Conservation (phyloP, 2,113 vertebrate genomes). For the Nycticryphes semicollaris region DNA sequence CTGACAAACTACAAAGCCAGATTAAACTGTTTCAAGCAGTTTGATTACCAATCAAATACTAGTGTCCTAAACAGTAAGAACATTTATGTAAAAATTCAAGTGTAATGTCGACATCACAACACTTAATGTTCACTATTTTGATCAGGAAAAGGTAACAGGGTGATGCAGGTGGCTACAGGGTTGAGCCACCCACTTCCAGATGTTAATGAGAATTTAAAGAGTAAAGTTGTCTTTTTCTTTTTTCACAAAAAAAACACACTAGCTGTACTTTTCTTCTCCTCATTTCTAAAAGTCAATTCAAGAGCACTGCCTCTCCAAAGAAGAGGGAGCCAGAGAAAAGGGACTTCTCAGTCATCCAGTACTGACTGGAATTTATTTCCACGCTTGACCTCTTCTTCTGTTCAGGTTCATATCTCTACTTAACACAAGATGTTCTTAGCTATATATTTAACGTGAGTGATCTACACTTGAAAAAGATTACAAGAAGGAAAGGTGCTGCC, state of each 20-base stretch:
- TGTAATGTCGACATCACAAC: not conserved
- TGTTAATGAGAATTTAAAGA: not conserved
- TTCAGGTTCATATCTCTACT: conserved; percentile 61
- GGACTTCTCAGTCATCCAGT: conserved; percentile 35
- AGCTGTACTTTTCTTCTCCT: conserved; percentile 13
- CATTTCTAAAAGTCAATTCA: conserved; percentile 51
- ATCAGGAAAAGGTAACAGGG: not conserved
- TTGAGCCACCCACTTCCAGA: not conserved
- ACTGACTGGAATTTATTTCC: conserved; percentile 63
- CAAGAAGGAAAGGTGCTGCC: not conserved
- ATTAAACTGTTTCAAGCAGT: not conserved
- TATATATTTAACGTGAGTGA: conserved; percentile 52
- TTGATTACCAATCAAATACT: not conserved
- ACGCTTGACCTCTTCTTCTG: conserved; percentile 61
- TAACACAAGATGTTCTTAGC: conserved; percentile 52
- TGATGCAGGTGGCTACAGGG: not conserved
- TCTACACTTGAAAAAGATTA: conserved; percentile 31
- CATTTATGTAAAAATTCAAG: not conserved
- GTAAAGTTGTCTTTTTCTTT: not conserved
- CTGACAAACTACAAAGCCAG: not conserved
- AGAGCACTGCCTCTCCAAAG: conserved; percentile 33
- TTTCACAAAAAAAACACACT: not conserved
- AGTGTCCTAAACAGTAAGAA: not conserved
- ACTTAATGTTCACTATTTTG: not conserved
- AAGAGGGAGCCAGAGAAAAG: conserved; percentile 13